Percentiles rank a stretch among this genome's conserved stretches.
Conservation (phyloP, 2,113 vertebrate genomes). For the Candoia aspera region DNA sequence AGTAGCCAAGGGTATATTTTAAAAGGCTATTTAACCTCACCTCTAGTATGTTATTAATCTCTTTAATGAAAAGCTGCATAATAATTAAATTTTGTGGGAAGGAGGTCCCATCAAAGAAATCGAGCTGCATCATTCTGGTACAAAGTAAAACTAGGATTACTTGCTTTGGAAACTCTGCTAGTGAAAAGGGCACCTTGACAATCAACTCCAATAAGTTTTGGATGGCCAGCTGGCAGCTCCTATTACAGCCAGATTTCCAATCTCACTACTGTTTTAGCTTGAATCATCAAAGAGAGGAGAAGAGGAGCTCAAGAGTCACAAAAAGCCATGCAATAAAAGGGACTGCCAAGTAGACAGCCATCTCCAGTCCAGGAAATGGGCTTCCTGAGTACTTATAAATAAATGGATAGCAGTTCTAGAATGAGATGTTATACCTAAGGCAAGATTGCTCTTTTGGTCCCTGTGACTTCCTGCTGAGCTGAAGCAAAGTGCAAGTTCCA, state of each 20-base stretch:
- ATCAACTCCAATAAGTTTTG: slow-evolving; percentile 23
- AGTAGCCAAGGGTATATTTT: neutral
- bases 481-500: neutral
- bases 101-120: neutral
- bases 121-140: neutral
- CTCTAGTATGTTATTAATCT: neutral
- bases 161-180: slow-evolving; percentile 20
- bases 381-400: neutral
- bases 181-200: slow-evolving; percentile 32
- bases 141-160: neutral
- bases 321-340: slow-evolving; percentile 1
- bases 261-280: slow-evolving; percentile 10
- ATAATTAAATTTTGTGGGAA: neutral
- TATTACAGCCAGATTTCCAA: slow-evolving; percentile 18
- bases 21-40: neutral
- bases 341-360: neutral
- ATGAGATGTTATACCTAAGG: slow-evolving; percentile 4
- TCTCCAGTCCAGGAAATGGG: slow-evolving; percentile 1
- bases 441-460: neutral
- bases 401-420: neutral
- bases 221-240: slow-evolving; percentile 29
- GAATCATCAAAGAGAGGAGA: slow-evolving; percentile 16
- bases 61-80: neutral
- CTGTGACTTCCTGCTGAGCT: neutral
- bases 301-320: slow-evolving; percentile 1